Evolutionary conservation across 2,113 vertebrate genomes (phyloP).

Genomic region (Erinaceus europaeus): DNA sequence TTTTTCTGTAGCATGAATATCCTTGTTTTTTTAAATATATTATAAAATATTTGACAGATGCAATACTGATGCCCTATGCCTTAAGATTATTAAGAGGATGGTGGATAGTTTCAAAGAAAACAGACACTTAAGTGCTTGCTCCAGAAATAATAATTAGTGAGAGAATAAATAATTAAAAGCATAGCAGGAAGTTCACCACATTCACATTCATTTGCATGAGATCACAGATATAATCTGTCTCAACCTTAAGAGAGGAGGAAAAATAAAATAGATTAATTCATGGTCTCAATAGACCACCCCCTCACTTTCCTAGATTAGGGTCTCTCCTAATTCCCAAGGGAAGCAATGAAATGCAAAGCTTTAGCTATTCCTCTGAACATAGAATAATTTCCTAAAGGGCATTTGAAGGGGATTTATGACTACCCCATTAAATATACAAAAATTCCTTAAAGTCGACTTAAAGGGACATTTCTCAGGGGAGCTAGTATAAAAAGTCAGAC

Average conservation of each 20-base stretch:
- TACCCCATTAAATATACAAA: neutral
- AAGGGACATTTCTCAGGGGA: neutral
- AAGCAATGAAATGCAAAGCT: neutral
- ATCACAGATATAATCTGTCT: neutral
- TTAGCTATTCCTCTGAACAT: neutral
- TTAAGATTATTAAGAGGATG: neutral
- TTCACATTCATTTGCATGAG: neutral
- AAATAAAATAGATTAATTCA: neutral
- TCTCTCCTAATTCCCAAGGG: neutral
- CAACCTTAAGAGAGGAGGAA: neutral
- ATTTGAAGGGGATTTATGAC: neutral
- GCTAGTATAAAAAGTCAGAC: neutral
- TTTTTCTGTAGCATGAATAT: neutral
- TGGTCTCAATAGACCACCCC: neutral
- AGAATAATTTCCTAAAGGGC: conserved; percentile 7
- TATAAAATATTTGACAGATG: neutral
- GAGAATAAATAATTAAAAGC: conserved; percentile 1
- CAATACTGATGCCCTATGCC: neutral
- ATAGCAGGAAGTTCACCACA: neutral
- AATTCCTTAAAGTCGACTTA: neutral
- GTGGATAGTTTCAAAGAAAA: conserved; percentile 10
- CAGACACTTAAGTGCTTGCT: neutral
- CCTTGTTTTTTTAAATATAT: neutral
- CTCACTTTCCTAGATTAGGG: neutral
- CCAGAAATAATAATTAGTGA: neutral